These are phyloP conservation scores for Petrosia ficiformis DNA, from an alignment of 37 sponge, comb jelly and placozoan species.

Conservation along the genomic window DNA sequence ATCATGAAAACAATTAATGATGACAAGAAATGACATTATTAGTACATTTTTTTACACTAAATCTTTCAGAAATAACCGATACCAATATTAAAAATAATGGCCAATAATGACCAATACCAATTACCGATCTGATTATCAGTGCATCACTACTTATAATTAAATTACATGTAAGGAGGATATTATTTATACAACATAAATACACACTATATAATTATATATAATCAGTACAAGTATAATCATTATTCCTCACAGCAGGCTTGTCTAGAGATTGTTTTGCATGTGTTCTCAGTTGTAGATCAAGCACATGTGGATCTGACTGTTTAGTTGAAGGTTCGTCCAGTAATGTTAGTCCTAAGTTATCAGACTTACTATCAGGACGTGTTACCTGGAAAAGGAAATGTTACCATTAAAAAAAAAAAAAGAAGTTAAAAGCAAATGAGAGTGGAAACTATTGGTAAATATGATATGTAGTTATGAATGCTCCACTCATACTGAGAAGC, in stretches of 20 bases:
- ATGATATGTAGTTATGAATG: too few relatives aligned
- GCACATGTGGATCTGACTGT: conserved; percentile 94
- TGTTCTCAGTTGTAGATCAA: conserved; percentile 91
- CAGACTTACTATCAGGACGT: conserved; percentile 81
- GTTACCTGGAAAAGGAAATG: conserved; percentile 50
- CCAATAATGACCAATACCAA: too few relatives aligned
- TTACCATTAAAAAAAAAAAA: neutral
- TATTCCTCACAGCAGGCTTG: conserved; percentile 60
- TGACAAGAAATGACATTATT: too few relatives aligned
- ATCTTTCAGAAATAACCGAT: too few relatives aligned
- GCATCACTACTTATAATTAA: too few relatives aligned
- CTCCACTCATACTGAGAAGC: too few relatives aligned
- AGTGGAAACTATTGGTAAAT: too few relatives aligned
- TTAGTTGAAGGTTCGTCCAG: conserved; percentile 94
- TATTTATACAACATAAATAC: neutral
- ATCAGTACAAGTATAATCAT: too few relatives aligned
- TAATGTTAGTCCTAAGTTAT: conserved; percentile 71
- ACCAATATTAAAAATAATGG: too few relatives aligned
- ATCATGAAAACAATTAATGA: too few relatives aligned
- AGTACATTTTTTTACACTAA: too few relatives aligned
- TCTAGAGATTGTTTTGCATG: conserved; percentile 82
- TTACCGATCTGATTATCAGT: too few relatives aligned
- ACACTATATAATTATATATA: conserved; percentile 8
- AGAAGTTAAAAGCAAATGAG: neutral
- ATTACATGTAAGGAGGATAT: neutral